Percentiles rank a stretch among this genome's conserved stretches.
phyloP scores from a whole-genome alignment of 2,888 invertebrate species.

The Scaptodrosophila latifasciaeformis region DNA sequence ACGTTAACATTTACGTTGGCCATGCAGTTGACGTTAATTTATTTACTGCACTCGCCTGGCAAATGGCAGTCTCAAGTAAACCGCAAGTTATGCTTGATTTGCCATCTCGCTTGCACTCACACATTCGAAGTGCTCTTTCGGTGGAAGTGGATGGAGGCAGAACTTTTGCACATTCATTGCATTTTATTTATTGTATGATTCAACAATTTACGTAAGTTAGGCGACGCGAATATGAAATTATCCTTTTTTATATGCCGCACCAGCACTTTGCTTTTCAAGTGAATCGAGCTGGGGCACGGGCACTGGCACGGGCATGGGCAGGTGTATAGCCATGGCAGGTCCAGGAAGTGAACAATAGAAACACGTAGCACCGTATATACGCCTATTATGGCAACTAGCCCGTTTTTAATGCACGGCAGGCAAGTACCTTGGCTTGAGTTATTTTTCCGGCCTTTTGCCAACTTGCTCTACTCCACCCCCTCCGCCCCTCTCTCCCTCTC shows the following conservation, averaged over 20 bases:
- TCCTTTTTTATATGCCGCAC: constrained; percentile 32
- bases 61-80: constrained; percentile 31
- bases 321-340: constrained; percentile 6
- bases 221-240: constrained; percentile 57
- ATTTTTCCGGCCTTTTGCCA: constrained; percentile 35
- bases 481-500: too few relatives aligned
- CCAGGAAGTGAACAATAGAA: constrained; percentile 43
- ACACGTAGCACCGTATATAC: constrained; percentile 30
- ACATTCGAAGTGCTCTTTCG: constrained; percentile 8
- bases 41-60: constrained; percentile 45
- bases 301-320: not conserved
- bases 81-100: constrained; percentile 39
- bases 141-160: constrained; percentile 7
- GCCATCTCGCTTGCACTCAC: not conserved
- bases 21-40: constrained; percentile 52
- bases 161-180: constrained; percentile 52
- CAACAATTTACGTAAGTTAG: constrained; percentile 55
- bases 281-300: too few relatives aligned
- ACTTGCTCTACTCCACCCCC: constrained; percentile 22
- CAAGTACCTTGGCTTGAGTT: constrained; percentile 41
- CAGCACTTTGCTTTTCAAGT: too few relatives aligned
- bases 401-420: constrained; percentile 34
- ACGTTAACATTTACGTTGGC: constrained; percentile 37
- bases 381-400: constrained; percentile 26
- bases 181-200: constrained; percentile 59